Evolutionary conservation across 2,888 invertebrate species (phyloP).

Genomic region (Orgyia antiqua): DNA sequence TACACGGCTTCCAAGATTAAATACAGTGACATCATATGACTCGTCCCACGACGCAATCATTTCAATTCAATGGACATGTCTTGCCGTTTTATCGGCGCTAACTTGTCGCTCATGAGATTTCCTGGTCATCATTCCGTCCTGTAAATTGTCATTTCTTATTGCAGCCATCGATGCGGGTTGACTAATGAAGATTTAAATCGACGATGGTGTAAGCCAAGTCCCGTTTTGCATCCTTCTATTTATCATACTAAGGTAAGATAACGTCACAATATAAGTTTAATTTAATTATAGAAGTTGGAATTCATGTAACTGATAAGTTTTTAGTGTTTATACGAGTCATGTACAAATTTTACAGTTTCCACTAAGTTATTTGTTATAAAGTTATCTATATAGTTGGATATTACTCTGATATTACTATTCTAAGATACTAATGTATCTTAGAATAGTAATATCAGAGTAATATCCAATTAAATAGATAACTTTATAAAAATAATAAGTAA

Average conservation of each 20-base stretch:
- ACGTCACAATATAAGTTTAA: no score
- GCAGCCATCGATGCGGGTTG: slow-evolving; percentile 89
- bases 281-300: no score
- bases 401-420: no score
- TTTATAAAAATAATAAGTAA: no score
- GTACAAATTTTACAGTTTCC: no score
- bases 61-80: slow-evolving; percentile 46
- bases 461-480: no score
- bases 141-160: slow-evolving; percentile 61
- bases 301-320: no score
- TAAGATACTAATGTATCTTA: no score
- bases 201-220: slow-evolving; percentile 88
- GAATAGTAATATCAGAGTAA: no score
- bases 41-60: slow-evolving; percentile 37
- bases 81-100: slow-evolving; percentile 38
- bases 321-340: no score
- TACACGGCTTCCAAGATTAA: slow-evolving; percentile 16
- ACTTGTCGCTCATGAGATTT: slow-evolving; percentile 45
- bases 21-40: slow-evolving; percentile 33
- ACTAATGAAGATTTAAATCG: slow-evolving; percentile 92
- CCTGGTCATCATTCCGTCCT: slow-evolving; percentile 47
- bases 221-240: slow-evolving; percentile 87
- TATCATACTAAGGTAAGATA: slow-evolving; percentile 85
- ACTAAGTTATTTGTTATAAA: no score
- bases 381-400: no score